A percentile compares a stretch with the other conserved stretches of the same genome.
Evolutionary conservation across 1,140 invertebrate genomes (phyloP).

Genomic region (Dinothrombium tinctorium): DNA sequence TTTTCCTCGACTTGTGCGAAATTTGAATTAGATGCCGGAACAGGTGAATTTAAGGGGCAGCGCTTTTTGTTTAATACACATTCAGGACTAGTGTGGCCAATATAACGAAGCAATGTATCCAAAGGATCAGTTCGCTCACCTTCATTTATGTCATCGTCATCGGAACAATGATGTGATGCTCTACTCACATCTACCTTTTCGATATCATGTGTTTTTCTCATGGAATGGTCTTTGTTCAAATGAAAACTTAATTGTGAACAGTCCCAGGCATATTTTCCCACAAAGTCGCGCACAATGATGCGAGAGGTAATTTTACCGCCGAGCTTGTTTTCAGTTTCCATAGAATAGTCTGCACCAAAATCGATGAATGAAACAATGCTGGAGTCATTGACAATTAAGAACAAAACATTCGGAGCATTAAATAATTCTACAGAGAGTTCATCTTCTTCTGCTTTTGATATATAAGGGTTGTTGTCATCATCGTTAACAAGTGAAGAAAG

Average conservation of each 20-base stretch:
- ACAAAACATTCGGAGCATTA: slow-evolving; percentile 58
- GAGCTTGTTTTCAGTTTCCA: background rate
- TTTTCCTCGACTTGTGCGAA: slow-evolving; percentile 18
- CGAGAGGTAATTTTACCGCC: slow-evolving; percentile 20
- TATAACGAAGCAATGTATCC: slow-evolving; percentile 47
- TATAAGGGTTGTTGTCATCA: slow-evolving; percentile 62
- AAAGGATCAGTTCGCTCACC: background rate
- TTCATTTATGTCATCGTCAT: background rate
- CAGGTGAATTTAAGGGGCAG: slow-evolving; percentile 18
- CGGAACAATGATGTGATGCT: background rate
- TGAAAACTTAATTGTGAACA: slow-evolving; percentile 33
- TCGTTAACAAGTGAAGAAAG: slow-evolving; percentile 68
- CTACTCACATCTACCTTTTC: background rate
- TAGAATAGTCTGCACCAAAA: slow-evolving; percentile 4
- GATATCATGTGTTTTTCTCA: background rate
- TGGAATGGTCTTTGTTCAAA: background rate
- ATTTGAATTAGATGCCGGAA: slow-evolving; percentile 19
- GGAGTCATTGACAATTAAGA: slow-evolving; percentile 56
- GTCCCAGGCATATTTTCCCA: slow-evolving; percentile 91
- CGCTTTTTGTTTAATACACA: slow-evolving; percentile 27
- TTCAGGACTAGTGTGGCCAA: slow-evolving; percentile 75
- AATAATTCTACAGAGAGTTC: slow-evolving; percentile 56
- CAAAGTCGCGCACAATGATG: slow-evolving; percentile 66
- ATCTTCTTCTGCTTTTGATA: slow-evolving; percentile 30
- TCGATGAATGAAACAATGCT: slow-evolving; percentile 73